Base-by-base conservation (phyloP, 2,888 invertebrate species). In the Drosophila greeni region DNA sequence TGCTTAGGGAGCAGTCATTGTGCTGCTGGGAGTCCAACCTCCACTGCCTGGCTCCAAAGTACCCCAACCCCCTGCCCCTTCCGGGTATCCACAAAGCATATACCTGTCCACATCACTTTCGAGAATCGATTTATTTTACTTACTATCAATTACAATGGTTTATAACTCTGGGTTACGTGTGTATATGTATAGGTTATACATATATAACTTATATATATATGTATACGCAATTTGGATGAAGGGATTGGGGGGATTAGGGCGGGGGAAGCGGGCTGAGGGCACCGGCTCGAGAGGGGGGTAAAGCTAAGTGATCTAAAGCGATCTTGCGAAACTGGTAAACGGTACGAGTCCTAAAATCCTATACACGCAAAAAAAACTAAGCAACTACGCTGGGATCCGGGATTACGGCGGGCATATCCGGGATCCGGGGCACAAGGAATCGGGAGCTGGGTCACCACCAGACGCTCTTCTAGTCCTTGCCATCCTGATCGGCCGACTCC, bases 401-500 rank as follows among this genome's bases (percentile, higher is more conserved):
- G 33, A 36, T 29, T 18, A 26, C 26, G 9, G 12, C 18, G 48
- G 29, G 42, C 20, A 2, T 5, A 33, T 14, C 26, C n/a, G 24
- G 36, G n/a, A 3, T 37, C n/a, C 23, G 23, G 23, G 24, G 23
- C 18, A 18, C 45, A 5, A 29, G 43, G 43, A 29, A 18, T 29
- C 5, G 29, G 29, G 12, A 29, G 12, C 26, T 45, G 7, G 16
- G 1, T 3, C 14, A 7, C 14, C 24, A 2, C 8, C 24, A 24
- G 11, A 3, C 16, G 11, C 29, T 26, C 64, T 69, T 26, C 64
- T 69, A 83, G 37, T 79, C 79, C 76, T 83, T 79, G 67, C 67
- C 64, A 52, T 79, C 84, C 52, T 81, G 73, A n/a, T 83, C 84
- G 52, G 72, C 84, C 18, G 81, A 79, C 66, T 87, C 87, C 60